These are phyloP conservation scores for Crax fasciolata DNA, from an alignment of 2,797 vertebrate genomes.

Conservation along the genomic window DNA sequence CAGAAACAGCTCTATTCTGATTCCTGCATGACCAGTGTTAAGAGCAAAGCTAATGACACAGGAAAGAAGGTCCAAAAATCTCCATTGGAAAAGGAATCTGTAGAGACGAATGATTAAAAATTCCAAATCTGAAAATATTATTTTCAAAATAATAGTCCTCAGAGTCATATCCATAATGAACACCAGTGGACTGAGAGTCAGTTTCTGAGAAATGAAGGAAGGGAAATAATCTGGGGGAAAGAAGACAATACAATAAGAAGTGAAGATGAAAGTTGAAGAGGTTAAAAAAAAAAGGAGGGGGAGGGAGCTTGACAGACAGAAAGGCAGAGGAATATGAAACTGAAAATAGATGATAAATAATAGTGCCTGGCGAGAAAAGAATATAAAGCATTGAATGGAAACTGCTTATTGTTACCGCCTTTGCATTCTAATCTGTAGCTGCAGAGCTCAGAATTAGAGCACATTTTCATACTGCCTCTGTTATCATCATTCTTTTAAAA, in stretches of 20 bases:
- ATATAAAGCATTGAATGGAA: slow-evolving; percentile 29
- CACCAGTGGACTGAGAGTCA: background rate
- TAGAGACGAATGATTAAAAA: background rate
- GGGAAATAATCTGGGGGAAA: background rate
- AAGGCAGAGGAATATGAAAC: background rate
- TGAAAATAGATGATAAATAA: slow-evolving; percentile 10
- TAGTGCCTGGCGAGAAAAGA: background rate
- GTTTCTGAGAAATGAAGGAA: background rate
- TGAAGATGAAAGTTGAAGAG: background rate
- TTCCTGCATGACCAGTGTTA: background rate
- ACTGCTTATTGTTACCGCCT: slow-evolving; percentile 18
- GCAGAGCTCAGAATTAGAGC: slow-evolving; percentile 37
- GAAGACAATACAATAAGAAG: background rate
- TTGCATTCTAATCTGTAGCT: slow-evolving; percentile 29
- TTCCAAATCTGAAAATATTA: background rate
- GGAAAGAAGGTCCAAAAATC: background rate
- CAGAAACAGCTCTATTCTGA: background rate
- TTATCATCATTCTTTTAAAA: slow-evolving; percentile 19
- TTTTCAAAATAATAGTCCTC: background rate
- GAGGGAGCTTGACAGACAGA: background rate
- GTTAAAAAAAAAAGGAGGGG: background rate
- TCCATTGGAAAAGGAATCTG: background rate
- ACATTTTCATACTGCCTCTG: background rate
- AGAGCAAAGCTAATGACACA: background rate
- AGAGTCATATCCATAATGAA: background rate